Evolutionary conservation across 2,113 vertebrate species (phyloP).

Genomic region (Hucho hucho): DNA sequence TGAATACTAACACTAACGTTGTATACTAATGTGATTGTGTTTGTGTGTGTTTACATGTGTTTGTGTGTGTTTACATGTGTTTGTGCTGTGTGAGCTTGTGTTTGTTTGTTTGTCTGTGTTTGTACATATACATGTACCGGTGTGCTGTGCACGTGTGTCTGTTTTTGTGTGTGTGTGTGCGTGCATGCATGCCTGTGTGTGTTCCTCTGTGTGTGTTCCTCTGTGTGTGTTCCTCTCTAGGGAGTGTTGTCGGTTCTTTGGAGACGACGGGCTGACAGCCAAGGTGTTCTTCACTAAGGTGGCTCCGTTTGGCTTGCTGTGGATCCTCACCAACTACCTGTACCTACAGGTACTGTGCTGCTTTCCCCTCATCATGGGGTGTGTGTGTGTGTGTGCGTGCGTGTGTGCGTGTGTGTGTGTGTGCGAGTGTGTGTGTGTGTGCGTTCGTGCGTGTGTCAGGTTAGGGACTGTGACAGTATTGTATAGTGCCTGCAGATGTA

Average conservation of each 20-base stretch:
- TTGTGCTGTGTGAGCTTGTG: too few relatives aligned
- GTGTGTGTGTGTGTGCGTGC: too few relatives aligned
- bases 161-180: not conserved
- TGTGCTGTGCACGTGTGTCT: not conserved
- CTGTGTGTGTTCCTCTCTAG: slow-evolving; percentile 64
- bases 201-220: too few relatives aligned
- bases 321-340: slow-evolving; percentile 97
- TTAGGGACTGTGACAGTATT: not conserved
- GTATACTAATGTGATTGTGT: too few relatives aligned
- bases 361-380: not conserved
- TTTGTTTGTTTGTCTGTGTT: too few relatives aligned
- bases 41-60: too few relatives aligned
- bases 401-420: not conserved
- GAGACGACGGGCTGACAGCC: slow-evolving; percentile 91
- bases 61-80: too few relatives aligned
- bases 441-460: not conserved
- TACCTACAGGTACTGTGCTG: slow-evolving; percentile 72
- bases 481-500: not conserved
- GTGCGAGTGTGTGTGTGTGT: not conserved
- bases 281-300: slow-evolving; percentile 95
- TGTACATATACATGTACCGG: not conserved
- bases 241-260: slow-evolving; percentile 94
- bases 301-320: slow-evolving; percentile 93
- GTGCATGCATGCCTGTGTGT: slow-evolving; percentile 12
- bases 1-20: too few relatives aligned